Conservation (phyloP, 2,113 vertebrate species). For the Atlantisia rogersi region DNA sequence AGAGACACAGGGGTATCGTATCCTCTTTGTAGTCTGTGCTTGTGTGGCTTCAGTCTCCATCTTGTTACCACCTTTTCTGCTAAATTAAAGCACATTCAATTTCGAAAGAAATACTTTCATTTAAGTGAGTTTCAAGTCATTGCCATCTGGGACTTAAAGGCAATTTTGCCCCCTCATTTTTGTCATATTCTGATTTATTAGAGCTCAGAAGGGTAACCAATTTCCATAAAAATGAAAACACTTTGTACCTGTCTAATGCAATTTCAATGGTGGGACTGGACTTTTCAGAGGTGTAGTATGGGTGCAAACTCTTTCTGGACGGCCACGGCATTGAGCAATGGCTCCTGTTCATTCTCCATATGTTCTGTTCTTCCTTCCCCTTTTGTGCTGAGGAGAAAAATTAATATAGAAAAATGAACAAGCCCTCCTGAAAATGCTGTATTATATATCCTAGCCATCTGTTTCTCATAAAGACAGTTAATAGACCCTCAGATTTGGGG, state of each 20-base stretch:
- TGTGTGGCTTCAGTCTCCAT: not conserved
- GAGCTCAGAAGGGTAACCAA: not conserved
- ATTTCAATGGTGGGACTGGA: not conserved
- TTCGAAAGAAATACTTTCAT: not conserved
- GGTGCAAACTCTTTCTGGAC: not conserved
- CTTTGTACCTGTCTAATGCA: not conserved
- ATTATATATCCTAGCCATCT: not conserved
- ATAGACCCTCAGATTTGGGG: not conserved
- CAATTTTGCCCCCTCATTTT: not conserved
- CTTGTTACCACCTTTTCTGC: not conserved
- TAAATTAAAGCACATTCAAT: not conserved
- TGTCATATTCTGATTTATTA: not conserved
- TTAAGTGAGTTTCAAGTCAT: not conserved
- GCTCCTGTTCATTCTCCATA: not conserved
- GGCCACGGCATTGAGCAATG: not conserved
- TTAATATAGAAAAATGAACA: constrained; percentile 32
- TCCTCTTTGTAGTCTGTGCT: not conserved
- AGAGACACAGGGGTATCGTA: accelerated
- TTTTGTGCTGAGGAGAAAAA: not conserved
- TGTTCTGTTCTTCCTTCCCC: not conserved
- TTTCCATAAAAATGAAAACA: not conserved
- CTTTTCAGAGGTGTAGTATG: not conserved
- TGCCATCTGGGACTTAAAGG: not conserved
- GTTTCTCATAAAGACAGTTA: not conserved
- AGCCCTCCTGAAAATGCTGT: not conserved